Base-by-base conservation (phyloP, 2,888 invertebrate genomes). In the Zonitis immaculata region DNA sequence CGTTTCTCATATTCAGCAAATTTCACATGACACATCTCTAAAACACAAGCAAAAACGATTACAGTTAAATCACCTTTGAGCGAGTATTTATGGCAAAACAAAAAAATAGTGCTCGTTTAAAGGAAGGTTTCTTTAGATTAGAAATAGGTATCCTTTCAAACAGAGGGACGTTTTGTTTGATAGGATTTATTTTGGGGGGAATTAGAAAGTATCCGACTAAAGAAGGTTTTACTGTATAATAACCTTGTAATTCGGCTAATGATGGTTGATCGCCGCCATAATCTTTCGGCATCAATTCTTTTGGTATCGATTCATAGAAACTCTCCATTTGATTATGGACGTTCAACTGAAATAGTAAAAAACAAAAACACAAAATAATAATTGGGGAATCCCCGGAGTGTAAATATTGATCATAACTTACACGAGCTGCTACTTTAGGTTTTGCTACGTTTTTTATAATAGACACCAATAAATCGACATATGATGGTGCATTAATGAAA, bases 191-290 rank as follows among this genome's bases (percentile, higher is more conserved):
- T n/a, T n/a, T n/a, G n/a, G n/a, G n/a, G n/a, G n/a, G n/a, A n/a
- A n/a, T n/a, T n/a, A n/a, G n/a, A n/a, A n/a, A n/a, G n/a, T n/a
- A n/a, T n/a, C n/a, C n/a, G n/a, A n/a, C n/a, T n/a, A n/a, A n/a
- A n/a, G n/a, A n/a, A n/a, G n/a, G n/a, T n/a, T n/a, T n/a, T n/a
- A n/a, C n/a, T n/a, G n/a, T n/a, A 16, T 28, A 22, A 20, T 12
- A 58, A 80, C 80, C 79, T 42, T 80, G 80, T 0, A 84, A 81
- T 59, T 82, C 82, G 49, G 80, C 80, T 68, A 82, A 79, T n/a
- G 83, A 55, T n/a, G 39, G 55, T 42, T 55, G 56, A 7, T 51
- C 42, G 1, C 66, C 66, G 2, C 64, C 64, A 28, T 60, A 63
- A 22, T 64, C 64, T 11, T 46, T 50, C 0, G 66, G 64, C 1